These are phyloP conservation scores for Paragorgia papillata DNA, from an alignment of 92 coral and sea anemone species.

Conservation along the genomic window DNA sequence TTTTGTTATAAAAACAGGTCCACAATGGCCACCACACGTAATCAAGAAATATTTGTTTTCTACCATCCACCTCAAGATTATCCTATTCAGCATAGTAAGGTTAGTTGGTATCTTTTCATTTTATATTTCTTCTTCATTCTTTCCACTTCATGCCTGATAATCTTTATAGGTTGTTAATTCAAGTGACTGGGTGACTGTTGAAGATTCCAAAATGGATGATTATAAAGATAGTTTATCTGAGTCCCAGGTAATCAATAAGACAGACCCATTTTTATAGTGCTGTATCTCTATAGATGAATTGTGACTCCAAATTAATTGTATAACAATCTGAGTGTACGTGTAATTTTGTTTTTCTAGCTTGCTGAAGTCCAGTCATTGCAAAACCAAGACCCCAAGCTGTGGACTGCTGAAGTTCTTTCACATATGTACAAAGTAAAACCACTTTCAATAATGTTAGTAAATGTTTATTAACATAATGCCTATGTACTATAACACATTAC, in stretches of 20 bases:
- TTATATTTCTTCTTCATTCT: neutral
- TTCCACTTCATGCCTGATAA: no score
- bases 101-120: conserved; percentile 15
- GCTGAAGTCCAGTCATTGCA: conserved; percentile 69
- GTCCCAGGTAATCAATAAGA: conserved; percentile 1
- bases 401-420: conserved; percentile 87
- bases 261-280: neutral
- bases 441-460: conserved; percentile 74
- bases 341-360: conserved; percentile 59
- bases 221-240: conserved; percentile 9
- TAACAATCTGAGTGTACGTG: no score
- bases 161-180: conserved; percentile 2
- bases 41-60: conserved; percentile 70
- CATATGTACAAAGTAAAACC: conserved; percentile 83
- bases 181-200: neutral
- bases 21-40: conserved; percentile 59
- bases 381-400: conserved; percentile 75
- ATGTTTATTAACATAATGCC: neutral
- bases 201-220: neutral
- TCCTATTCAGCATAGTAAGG: conserved; percentile 79
- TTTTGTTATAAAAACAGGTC: no score
- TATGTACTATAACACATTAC: no score
- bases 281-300: no score
- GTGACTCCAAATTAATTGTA: no score
- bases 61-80: conserved; percentile 79